A percentile compares a stretch with the other conserved stretches of the same genome.
These are phyloP conservation scores for Conus canariensis DNA, from an alignment of 2,888 invertebrate genomes.

Conservation along the genomic window DNA sequence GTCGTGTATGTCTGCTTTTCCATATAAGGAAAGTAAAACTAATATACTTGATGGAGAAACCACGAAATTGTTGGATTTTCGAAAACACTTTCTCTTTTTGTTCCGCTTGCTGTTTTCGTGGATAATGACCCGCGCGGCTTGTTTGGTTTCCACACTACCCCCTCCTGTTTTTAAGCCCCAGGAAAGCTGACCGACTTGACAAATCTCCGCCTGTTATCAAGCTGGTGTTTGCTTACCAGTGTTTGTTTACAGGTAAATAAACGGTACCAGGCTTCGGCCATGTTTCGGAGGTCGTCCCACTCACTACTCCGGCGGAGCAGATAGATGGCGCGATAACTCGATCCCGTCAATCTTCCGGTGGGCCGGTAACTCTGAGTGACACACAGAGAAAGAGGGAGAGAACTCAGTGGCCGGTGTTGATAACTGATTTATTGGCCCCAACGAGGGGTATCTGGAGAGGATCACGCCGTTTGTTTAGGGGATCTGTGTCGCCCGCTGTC, in stretches of 20 bases:
- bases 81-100: too few species aligned
- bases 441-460: background rate
- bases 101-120: too few species aligned
- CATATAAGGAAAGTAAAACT: too few species aligned
- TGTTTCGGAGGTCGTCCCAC: background rate
- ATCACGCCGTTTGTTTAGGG: background rate
- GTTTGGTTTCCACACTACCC: too few species aligned
- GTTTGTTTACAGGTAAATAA: conserved; percentile 18
- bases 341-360: background rate
- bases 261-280: background rate
- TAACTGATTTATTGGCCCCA: conserved; percentile 7
- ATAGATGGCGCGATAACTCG: conserved; percentile 15
- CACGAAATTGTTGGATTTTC: too few species aligned
- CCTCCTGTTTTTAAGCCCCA: too few species aligned
- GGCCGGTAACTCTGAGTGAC: conserved; percentile 1
- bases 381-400: background rate
- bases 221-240: background rate
- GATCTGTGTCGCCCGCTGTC: background rate
- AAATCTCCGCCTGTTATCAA: conserved; percentile 12
- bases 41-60: too few species aligned
- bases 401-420: conserved; percentile 14
- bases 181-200: conserved; percentile 2
- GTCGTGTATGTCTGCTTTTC: too few species aligned
- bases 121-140: too few species aligned
- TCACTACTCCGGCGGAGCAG: background rate